Base-by-base conservation (phyloP, 2,888 invertebrate genomes). In the Lasioglossum malachurum region DNA sequence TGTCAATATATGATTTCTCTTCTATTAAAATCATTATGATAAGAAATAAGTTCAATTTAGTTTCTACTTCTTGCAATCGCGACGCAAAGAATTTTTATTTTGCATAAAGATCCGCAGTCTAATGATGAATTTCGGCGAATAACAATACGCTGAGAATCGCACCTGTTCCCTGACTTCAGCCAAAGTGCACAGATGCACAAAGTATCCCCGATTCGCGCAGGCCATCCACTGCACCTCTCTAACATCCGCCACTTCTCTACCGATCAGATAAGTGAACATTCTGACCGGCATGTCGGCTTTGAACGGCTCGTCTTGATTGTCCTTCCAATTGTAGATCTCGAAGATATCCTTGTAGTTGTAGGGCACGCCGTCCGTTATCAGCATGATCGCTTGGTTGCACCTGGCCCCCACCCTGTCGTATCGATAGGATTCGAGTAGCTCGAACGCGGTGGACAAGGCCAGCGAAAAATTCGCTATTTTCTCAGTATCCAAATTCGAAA, bases 211-310 rank as follows among this genome's bases (percentile, higher is more conserved):
- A 95, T 99, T 99, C 41, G 98, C 98, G 95, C 99, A 99, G 76
- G 99, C 99, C 99, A 99, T 99, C 98, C 98, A 99, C 94, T 98
- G 98, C 88, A 99, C 98, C 94, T 99, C 98, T 89, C 98, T 96
- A 76, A 98, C 98, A 95, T 99, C 99, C 53, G 98, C 98, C 84
- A 98, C 98, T 88, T 95, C 95, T 95, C 98, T 97, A 89, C 99
- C 99, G 96, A 99, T 99, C 93, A 99, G 96, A 96, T 99, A 99
- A 67, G 99, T 99, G 96, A 99, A 99, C 88, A 99, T 98, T 91
- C 99, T 96, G 75, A 99, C 99, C 93, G 99, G 97, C 96, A 98
- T 97, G 49, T 95, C 95, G 4, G 93, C 94, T 78, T 93, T 93
- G 14, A 93, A 93, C 0, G 95, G 95, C 4, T 95, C 91, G 81